Conservation (phyloP, 2,113 vertebrate genomes). For the Halichoeres trimaculatus region DNA sequence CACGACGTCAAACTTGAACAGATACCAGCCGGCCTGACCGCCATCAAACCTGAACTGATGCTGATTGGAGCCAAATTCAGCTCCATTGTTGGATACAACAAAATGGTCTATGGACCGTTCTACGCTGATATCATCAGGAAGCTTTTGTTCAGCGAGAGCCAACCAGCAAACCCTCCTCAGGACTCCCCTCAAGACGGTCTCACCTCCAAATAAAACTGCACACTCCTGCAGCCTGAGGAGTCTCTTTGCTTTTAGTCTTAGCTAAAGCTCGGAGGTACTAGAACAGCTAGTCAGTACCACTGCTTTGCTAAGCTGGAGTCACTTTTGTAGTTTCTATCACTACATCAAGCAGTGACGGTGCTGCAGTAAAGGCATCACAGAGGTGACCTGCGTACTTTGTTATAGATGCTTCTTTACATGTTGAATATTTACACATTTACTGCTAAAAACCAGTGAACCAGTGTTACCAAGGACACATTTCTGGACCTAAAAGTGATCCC, state of each 20-base stretch:
- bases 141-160: constrained; percentile 84
- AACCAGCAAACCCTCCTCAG: constrained; percentile 59
- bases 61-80: constrained; percentile 85
- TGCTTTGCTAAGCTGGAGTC: constrained; percentile 16
- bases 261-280: constrained; percentile 3
- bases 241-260: constrained; percentile 11
- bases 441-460: neutral
- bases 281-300: neutral
- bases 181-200: constrained; percentile 43
- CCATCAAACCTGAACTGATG: constrained; percentile 88
- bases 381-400: constrained; percentile 2
- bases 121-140: constrained; percentile 92
- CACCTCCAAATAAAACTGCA: constrained; percentile 51
- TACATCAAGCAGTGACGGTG: constrained; percentile 23
- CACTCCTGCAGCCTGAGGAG: neutral
- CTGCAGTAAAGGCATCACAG: neutral
- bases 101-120: constrained; percentile 91
- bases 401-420: neutral
- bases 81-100: constrained; percentile 91
- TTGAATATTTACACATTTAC: constrained; percentile 3
- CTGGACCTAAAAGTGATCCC: neutral
- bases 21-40: constrained; percentile 86
- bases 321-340: constrained; percentile 20
- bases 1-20: constrained; percentile 82
- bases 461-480: constrained; percentile 11